phyloP scores from a whole-genome alignment of 2,888 invertebrate species.

The Tineola bisselliella region DNA sequence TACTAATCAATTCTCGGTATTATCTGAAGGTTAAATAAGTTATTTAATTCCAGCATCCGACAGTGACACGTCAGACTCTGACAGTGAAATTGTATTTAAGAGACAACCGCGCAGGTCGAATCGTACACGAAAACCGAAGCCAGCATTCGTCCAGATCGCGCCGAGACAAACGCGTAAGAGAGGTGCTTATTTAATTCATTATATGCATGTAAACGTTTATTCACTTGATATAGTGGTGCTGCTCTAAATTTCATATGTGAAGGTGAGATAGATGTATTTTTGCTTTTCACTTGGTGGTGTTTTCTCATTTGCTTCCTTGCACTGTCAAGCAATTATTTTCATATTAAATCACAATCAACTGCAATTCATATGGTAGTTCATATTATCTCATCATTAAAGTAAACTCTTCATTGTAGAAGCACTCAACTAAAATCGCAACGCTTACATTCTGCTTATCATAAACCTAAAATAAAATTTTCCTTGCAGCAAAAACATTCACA shows the following conservation, averaged over 20 bases:
- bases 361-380: no score
- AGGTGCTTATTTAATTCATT: not conserved
- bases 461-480: conserved; percentile 12
- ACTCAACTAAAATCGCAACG: no score
- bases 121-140: conserved; percentile 51
- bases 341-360: no score
- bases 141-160: conserved; percentile 53
- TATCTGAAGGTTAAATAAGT: no score
- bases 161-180: conserved; percentile 40
- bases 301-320: no score
- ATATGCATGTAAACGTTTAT: not conserved
- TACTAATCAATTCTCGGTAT: no score
- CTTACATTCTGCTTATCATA: not conserved
- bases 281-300: not conserved
- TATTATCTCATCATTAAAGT: no score
- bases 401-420: no score
- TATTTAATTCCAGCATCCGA: conserved; percentile 46
- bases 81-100: conserved; percentile 42
- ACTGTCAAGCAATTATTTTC: no score
- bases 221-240: not conserved
- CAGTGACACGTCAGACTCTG: conserved; percentile 52
- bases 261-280: not conserved
- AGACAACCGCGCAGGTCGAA: conserved; percentile 54
- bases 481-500: conserved; percentile 59
- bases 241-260: not conserved